Evolutionary conservation across 2,888 invertebrate species (phyloP).

Genomic region (Volucella inflata): DNA sequence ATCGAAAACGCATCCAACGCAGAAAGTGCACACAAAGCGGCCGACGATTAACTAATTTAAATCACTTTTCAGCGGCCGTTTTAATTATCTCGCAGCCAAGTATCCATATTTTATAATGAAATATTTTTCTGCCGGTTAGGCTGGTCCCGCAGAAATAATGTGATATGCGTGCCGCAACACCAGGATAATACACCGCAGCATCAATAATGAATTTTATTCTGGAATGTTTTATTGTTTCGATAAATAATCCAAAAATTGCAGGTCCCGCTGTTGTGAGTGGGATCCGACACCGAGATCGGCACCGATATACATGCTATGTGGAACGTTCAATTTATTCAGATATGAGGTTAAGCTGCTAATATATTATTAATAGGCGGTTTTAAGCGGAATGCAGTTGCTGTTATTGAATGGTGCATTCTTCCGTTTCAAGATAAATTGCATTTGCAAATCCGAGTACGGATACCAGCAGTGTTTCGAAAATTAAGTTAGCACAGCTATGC

Average conservation of each 20-base stretch:
- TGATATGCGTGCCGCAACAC: slow-evolving; percentile 29
- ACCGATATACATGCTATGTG: slow-evolving; percentile 6
- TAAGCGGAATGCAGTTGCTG: slow-evolving; percentile 21
- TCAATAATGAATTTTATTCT: slow-evolving; percentile 57
- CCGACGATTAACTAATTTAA: slow-evolving; percentile 56
- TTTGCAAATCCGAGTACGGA: slow-evolving; percentile 8
- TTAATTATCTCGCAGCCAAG: slow-evolving; percentile 52
- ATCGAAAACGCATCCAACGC: too few species aligned
- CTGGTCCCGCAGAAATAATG: not conserved
- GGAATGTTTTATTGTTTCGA: slow-evolving; percentile 55
- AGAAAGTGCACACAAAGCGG: not conserved
- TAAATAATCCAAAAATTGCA: slow-evolving; percentile 57
- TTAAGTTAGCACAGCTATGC: not conserved
- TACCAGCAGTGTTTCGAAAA: slow-evolving; percentile 2
- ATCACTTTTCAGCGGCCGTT: slow-evolving; percentile 48
- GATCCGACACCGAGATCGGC: not conserved
- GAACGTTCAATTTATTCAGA: slow-evolving; percentile 4
- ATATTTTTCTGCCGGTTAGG: not conserved
- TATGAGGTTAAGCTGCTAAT: slow-evolving; percentile 45
- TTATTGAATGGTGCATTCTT: slow-evolving; percentile 2
- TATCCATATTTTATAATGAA: slow-evolving; percentile 30
- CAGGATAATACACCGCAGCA: slow-evolving; percentile 48
- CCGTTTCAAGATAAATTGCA: slow-evolving; percentile 1
- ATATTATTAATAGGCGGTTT: slow-evolving; percentile 41
- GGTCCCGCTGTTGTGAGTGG: not conserved